Conservation (phyloP, 1,140 invertebrate genomes). For the Heterodera schachtii region DNA sequence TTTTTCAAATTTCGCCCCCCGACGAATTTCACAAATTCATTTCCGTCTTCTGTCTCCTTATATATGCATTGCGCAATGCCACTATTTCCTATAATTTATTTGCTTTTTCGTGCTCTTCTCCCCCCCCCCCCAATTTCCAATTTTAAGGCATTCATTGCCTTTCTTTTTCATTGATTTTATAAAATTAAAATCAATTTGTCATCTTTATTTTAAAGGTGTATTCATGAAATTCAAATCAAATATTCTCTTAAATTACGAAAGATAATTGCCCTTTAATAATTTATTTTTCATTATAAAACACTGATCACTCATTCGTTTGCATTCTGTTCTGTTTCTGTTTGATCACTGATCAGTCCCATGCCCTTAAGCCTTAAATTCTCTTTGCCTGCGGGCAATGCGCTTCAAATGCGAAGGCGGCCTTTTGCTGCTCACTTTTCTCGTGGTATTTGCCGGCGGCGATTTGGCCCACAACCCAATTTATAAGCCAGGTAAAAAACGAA, state of each 20-base stretch:
- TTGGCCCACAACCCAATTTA: background rate
- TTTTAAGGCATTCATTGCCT: background rate
- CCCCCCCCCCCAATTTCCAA: background rate
- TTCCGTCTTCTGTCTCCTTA: too few relatives aligned
- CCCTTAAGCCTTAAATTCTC: background rate
- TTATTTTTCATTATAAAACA: too few relatives aligned
- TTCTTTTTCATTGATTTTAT: background rate
- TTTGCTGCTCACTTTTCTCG: background rate
- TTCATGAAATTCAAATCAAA: too few relatives aligned
- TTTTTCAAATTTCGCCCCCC: background rate
- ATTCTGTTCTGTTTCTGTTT: too few relatives aligned
- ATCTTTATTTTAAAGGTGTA: background rate
- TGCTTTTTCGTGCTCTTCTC: too few relatives aligned
- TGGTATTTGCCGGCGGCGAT: background rate
- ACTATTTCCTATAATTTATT: too few relatives aligned
- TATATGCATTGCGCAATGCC: too few relatives aligned
- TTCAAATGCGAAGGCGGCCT: background rate
- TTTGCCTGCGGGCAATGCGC: background rate
- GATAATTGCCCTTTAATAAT: too few relatives aligned
- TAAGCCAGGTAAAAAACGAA: background rate
- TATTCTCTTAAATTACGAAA: too few relatives aligned
- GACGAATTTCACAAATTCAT: background rate
- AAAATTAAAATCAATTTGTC: background rate
- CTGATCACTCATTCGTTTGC: background rate
- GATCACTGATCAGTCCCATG: too few relatives aligned